phyloP scores from a whole-genome alignment of 2,797 vertebrate species.

The Pseudochirops corinnae region DNA sequence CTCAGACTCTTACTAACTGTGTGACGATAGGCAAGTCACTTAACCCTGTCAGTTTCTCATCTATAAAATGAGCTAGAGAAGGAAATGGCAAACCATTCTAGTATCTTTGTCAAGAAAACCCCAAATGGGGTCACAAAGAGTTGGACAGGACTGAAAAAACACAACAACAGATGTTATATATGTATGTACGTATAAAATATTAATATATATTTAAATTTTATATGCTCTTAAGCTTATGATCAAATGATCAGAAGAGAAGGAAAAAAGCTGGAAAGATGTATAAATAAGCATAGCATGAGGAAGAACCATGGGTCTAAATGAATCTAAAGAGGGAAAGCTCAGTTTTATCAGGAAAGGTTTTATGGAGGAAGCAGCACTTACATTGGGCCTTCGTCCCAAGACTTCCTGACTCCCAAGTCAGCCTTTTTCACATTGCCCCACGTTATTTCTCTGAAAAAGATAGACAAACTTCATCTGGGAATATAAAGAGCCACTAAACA shows the following conservation, averaged over 20 bases:
- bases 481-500: neutral
- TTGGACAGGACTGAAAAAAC: neutral
- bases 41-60: neutral
- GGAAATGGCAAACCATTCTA: neutral
- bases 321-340: neutral
- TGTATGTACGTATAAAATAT: too few species aligned
- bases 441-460: neutral
- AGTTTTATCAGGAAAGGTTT: neutral
- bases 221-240: neutral
- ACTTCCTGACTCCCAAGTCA: neutral
- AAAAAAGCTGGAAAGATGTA: neutral
- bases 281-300: neutral
- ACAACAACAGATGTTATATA: neutral
- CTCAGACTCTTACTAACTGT: neutral
- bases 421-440: neutral
- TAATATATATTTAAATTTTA: neutral
- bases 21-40: neutral
- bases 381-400: neutral
- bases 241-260: neutral
- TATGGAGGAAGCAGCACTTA: neutral
- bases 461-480: neutral
- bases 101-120: neutral
- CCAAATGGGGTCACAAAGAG: neutral
- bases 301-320: neutral
- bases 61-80: neutral